These are phyloP conservation scores for Nephila pilipes DNA, from an alignment of 1,140 invertebrate species.

Conservation along the genomic window DNA sequence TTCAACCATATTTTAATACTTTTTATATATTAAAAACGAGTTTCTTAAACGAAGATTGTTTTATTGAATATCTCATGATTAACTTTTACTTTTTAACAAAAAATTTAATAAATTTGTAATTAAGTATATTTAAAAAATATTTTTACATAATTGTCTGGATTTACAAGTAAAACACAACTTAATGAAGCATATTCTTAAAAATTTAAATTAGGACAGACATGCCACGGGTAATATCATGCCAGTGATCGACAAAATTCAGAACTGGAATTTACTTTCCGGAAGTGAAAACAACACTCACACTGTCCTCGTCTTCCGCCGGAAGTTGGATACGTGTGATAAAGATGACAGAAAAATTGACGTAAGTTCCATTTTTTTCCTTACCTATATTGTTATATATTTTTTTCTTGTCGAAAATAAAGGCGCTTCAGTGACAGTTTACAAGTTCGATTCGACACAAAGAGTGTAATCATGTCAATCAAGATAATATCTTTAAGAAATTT, in stretches of 20 bases:
- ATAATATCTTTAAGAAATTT: too few relatives aligned
- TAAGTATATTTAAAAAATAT: not conserved
- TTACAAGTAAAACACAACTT: not conserved
- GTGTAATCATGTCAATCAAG: too few relatives aligned
- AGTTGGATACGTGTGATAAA: conserved; percentile 79
- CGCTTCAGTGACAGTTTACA: not conserved
- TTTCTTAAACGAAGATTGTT: too few relatives aligned
- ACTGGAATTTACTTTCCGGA: conserved; percentile 78
- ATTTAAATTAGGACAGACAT: conserved; percentile 78
- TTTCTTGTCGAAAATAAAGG: not conserved
- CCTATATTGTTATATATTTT: not conserved
- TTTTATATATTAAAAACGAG: too few relatives aligned
- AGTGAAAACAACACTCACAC: conserved; percentile 79
- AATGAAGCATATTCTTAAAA: not conserved
- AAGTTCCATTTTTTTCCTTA: conserved; percentile 6
- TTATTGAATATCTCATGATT: too few relatives aligned
- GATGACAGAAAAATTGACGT: conserved; percentile 75
- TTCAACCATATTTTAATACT: too few relatives aligned
- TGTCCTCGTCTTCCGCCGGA: conserved; percentile 77
- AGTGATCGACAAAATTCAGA: conserved; percentile 78
- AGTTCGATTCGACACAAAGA: too few relatives aligned
- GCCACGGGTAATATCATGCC: conserved; percentile 78
- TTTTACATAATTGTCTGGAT: not conserved
- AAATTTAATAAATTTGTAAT: too few relatives aligned
- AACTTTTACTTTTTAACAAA: too few relatives aligned